A percentile compares a stretch with the other conserved stretches of the same genome.
Conservation (phyloP, 2,113 vertebrate genomes). For the Anthoscopus minutus region DNA sequence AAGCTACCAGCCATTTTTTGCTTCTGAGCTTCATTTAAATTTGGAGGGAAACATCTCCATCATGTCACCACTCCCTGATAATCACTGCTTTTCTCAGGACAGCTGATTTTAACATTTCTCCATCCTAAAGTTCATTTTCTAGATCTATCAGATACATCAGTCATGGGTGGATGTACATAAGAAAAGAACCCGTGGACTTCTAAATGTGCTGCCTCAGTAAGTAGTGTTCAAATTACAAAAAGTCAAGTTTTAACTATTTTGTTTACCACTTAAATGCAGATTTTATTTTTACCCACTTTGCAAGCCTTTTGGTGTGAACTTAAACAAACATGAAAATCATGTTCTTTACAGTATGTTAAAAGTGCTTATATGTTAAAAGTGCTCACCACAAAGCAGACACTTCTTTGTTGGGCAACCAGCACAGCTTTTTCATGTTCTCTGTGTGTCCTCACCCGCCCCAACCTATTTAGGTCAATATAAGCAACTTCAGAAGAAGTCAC, state of each 20-base stretch:
- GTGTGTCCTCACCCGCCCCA: slow-evolving; percentile 55
- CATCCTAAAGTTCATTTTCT: not conserved
- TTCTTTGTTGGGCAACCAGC: slow-evolving; percentile 60
- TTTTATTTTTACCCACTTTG: slow-evolving; percentile 47
- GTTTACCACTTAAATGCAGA: slow-evolving; percentile 61
- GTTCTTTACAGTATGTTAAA: slow-evolving; percentile 50
- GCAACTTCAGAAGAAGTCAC: slow-evolving; percentile 56
- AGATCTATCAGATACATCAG: not conserved
- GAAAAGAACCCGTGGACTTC: not conserved
- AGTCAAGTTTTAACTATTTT: slow-evolving; percentile 38
- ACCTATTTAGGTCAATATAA: slow-evolving; percentile 61
- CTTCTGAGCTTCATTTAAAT: not conserved
- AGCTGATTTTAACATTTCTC: not conserved
- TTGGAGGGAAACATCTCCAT: not conserved
- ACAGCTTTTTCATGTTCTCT: slow-evolving; percentile 53
- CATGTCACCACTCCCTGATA: not conserved
- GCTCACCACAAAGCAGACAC: slow-evolving; percentile 59
- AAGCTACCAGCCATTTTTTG: not conserved
- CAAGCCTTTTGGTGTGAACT: slow-evolving; percentile 48
- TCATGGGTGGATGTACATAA: not conserved
- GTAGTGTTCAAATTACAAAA: not conserved
- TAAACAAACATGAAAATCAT: slow-evolving; percentile 48
- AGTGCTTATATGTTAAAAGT: slow-evolving; percentile 56
- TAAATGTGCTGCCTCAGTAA: not conserved
- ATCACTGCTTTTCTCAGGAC: not conserved